Percentiles rank a stretch among this genome's conserved stretches.
phyloP scores from a whole-genome alignment of 37 sponge, comb jelly and placozoan species.

The Aphrocallistes beatrix region DNA sequence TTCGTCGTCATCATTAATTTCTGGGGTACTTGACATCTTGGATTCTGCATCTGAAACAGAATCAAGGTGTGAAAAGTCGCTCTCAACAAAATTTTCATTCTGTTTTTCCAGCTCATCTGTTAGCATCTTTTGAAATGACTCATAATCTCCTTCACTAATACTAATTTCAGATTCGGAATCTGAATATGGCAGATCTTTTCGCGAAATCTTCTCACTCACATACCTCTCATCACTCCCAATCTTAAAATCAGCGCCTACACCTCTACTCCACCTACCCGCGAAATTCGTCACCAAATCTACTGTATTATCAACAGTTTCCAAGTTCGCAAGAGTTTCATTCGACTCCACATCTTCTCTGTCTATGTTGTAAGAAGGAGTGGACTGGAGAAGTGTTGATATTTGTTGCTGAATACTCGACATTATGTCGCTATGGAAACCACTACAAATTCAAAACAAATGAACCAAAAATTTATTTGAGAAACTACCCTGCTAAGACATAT shows the following conservation, averaged over 20 bases:
- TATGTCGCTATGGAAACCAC: neutral
- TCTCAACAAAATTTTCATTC: neutral
- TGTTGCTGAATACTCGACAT: neutral
- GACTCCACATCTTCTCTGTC: neutral
- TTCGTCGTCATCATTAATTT: too few relatives aligned
- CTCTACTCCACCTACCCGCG: conserved; percentile 3
- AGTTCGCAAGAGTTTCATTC: neutral
- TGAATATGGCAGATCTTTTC: neutral
- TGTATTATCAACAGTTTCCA: neutral
- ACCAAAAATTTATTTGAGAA: too few relatives aligned
- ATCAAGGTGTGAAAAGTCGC: neutral
- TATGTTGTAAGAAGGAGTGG: neutral
- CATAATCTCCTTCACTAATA: neutral
- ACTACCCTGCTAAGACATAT: too few relatives aligned
- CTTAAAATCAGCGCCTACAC: neutral
- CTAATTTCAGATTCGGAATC: neutral
- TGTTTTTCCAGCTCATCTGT: neutral
- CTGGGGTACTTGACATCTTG: neutral
- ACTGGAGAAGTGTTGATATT: neutral
- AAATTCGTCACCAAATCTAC: neutral
- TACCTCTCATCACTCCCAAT: neutral
- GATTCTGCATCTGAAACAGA: neutral
- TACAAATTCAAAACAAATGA: neutral
- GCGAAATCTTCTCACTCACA: neutral
- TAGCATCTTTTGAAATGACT: neutral